Base-by-base conservation (phyloP, 2,113 vertebrate species). In the Alethe castanea region DNA sequence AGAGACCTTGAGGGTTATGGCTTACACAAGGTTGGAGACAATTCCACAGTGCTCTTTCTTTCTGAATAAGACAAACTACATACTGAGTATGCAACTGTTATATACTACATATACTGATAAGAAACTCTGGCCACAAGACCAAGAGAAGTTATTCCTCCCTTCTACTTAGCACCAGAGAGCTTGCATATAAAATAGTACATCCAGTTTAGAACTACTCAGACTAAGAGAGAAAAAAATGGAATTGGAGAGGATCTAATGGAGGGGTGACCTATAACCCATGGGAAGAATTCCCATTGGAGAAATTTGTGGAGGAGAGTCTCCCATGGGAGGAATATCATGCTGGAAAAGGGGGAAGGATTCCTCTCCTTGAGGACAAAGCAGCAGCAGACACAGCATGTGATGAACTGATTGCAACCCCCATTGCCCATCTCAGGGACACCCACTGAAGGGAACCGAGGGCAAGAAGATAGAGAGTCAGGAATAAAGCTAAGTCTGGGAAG, bases 251-350 rank as follows among this genome's bases (percentile, higher is more conserved):
- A 52, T 56, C 12, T 38, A 60, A 25, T 10, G 19, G 26, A 84
- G 6, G 8, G 3, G 8, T 38, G 31, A 77, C 12, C 29, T 48
- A 25, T 9, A 69, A 22, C 18, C 18, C 35, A 23, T 9, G 15
- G 22, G 22, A 77, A 62, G 22, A 53, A 62, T 8, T 77, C 31
- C 17, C 29, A 33, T 4, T 48, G 22, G 47, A 61, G 29, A 48
- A 36, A 18, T 42, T 36, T 70, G 35, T 56, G 26, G 31, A 77
- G 18, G 7, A 70, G 22, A 42, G 11, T 35, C 24, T 77, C 35
- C 14, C 3, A 11, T 19, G 9, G 31, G 18, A 54, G 10, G 14
- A 47, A 36, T 7, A 8, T 4, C 35, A 48, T 0, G 0, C 7
- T 62, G 47, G 22, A 77, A 18, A n/a, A 48, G 40, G 9, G 6